Conservation (phyloP, 2,113 vertebrate species). For the Aspiorhynchus laticeps region DNA sequence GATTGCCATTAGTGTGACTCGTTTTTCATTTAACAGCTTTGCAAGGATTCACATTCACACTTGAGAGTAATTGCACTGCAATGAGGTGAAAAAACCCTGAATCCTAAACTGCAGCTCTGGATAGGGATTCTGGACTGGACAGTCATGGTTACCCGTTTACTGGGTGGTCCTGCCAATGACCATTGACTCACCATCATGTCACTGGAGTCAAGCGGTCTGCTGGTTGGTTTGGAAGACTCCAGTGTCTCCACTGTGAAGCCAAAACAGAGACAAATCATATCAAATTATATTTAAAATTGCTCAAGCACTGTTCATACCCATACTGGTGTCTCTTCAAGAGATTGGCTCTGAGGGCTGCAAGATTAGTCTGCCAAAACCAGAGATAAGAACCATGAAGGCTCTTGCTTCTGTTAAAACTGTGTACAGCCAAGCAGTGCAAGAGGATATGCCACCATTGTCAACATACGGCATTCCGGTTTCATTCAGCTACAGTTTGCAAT, state of each 20-base stretch:
- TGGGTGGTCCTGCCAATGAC: constrained; percentile 41
- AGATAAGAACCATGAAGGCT: constrained; percentile 34
- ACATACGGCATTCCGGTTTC: background rate
- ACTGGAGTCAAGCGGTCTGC: constrained; percentile 56
- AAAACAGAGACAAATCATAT: constrained; percentile 35
- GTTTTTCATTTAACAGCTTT: constrained; percentile 41
- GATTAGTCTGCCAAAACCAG: constrained; percentile 18
- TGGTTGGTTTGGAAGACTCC: constrained; percentile 64
- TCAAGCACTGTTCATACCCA: background rate
- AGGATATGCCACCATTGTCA: background rate
- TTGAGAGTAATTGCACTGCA: background rate
- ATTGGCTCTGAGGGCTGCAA: background rate
- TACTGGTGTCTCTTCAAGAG: background rate
- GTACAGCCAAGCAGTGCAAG: background rate
- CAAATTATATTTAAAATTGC: constrained; percentile 9
- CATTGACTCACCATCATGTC: constrained; percentile 72
- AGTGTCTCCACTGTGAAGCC: constrained; percentile 63
- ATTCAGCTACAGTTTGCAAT: background rate
- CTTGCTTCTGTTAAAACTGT: background rate
- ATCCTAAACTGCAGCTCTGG: constrained; percentile 10
- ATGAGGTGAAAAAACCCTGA: background rate
- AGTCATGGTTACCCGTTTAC: constrained; percentile 13
- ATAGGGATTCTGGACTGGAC: background rate
- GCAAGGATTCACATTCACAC: constrained; percentile 14
- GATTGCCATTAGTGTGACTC: constrained; percentile 44